A percentile compares a stretch with the other conserved stretches of the same genome.
phyloP scores from a whole-genome alignment of 2,113 vertebrate genomes.

The Mobula birostris region DNA sequence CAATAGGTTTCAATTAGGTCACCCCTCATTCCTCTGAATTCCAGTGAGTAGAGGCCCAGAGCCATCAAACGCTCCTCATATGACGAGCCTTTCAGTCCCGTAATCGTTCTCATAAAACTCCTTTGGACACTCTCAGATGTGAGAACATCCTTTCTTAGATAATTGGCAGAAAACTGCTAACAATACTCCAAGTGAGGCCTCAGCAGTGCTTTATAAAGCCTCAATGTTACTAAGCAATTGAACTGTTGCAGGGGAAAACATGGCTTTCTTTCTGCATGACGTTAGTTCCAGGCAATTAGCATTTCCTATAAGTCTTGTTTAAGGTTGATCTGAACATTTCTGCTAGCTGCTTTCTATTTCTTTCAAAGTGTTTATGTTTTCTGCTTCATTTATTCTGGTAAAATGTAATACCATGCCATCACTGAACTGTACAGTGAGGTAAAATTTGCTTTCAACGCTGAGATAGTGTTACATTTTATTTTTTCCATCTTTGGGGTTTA shows the following conservation, averaged over 20 bases:
- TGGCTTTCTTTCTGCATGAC: not conserved
- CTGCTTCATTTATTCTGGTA: not conserved
- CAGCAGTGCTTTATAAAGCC: too few species aligned
- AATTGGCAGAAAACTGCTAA: too few species aligned
- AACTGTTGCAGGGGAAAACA: not conserved
- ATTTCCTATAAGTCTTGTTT: not conserved
- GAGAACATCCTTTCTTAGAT: too few species aligned
- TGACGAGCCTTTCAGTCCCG: too few species aligned
- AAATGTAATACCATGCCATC: not conserved
- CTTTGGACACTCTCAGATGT: too few species aligned
- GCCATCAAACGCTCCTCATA: too few species aligned
- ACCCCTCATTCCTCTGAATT: too few species aligned
- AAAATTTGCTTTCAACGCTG: not conserved
- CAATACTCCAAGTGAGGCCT: too few species aligned
- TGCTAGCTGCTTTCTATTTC: not conserved
- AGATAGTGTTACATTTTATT: not conserved
- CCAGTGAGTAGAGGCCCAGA: too few species aligned
- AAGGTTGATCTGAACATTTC: not conserved
- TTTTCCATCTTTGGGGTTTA: not conserved
- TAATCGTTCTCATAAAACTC: too few species aligned
- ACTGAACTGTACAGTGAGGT: not conserved
- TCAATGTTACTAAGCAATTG: not conserved
- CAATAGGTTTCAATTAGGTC: too few species aligned
- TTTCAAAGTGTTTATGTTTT: not conserved
- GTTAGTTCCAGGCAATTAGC: not conserved